Evolutionary conservation across 2,888 invertebrate species (phyloP).

Genomic region (Rutpela maculata): DNA sequence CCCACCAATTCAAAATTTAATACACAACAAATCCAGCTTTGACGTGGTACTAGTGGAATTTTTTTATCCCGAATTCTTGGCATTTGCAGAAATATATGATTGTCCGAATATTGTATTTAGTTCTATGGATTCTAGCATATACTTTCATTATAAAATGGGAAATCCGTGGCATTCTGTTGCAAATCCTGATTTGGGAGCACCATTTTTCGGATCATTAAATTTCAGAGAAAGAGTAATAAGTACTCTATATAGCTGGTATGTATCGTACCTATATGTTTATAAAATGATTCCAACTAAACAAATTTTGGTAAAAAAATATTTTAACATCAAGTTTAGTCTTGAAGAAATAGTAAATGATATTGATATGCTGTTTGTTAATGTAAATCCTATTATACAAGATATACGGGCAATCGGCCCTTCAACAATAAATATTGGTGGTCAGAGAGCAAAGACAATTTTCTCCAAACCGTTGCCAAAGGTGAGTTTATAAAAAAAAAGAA

Average conservation of each 20-base stretch:
- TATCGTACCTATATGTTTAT: neutral
- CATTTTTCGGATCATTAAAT: conserved; percentile 59
- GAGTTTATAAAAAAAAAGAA: neutral
- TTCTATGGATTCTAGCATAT: conserved; percentile 45
- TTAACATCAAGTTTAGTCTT: neutral
- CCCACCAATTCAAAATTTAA: conserved; percentile 12
- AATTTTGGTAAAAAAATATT: neutral
- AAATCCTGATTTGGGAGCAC: conserved; percentile 50
- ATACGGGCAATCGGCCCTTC: neutral
- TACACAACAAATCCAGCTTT: conserved; percentile 45
- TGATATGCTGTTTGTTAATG: conserved; percentile 2
- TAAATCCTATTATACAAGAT: conserved; percentile 25
- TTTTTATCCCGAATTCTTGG: conserved; percentile 48
- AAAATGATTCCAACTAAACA: neutral
- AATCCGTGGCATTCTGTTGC: conserved; percentile 48
- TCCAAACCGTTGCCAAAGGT: conserved; percentile 22
- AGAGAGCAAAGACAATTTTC: neutral
- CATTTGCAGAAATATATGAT: conserved; percentile 54
- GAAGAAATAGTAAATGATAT: neutral
- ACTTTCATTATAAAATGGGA: conserved; percentile 14
- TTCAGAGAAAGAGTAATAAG: conserved; percentile 66
- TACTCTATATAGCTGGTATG: conserved; percentile 30
- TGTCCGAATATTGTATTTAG: conserved; percentile 54
- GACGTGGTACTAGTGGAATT: conserved; percentile 58
- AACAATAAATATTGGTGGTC: conserved; percentile 19